Conservation (phyloP, 2,797 vertebrate genomes). For the Microtus obscurus region DNA sequence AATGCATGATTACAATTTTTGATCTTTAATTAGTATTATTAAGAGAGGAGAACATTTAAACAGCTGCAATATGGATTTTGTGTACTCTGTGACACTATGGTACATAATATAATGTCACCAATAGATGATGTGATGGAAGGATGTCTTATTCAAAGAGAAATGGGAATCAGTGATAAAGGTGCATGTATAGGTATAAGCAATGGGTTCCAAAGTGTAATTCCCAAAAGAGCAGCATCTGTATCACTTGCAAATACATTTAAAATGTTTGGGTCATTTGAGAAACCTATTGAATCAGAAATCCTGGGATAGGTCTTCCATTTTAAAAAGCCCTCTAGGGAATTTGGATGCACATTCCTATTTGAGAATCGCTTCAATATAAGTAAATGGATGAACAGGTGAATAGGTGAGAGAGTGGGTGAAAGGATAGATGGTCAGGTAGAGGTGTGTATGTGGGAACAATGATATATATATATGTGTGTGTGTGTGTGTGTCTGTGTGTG, state of each 20-base stretch:
- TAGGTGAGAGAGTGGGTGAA: neutral
- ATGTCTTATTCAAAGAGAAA: neutral
- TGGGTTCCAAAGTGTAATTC: neutral
- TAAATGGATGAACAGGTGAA: neutral
- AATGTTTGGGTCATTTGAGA: neutral
- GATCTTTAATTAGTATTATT: slow-evolving; percentile 44
- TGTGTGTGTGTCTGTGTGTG: too few relatives aligned
- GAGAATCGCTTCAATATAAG: neutral
- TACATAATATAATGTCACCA: neutral
- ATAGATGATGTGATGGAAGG: neutral
- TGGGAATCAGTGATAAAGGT: neutral
- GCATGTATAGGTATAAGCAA: neutral
- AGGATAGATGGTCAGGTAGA: neutral
- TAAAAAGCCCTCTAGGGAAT: neutral
- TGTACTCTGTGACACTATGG: neutral
- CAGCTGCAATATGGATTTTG: neutral
- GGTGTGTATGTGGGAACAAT: neutral
- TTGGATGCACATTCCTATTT: neutral
- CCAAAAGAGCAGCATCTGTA: neutral
- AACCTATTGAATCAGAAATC: neutral
- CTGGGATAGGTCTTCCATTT: neutral
- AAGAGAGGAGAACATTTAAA: slow-evolving; percentile 37
- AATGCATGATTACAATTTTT: slow-evolving; percentile 19
- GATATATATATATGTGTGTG: neutral
- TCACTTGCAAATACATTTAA: neutral